Evolutionary conservation across 92 coral and sea anemone genomes (phyloP).

Genomic region (Epizoanthus illoricatus): DNA sequence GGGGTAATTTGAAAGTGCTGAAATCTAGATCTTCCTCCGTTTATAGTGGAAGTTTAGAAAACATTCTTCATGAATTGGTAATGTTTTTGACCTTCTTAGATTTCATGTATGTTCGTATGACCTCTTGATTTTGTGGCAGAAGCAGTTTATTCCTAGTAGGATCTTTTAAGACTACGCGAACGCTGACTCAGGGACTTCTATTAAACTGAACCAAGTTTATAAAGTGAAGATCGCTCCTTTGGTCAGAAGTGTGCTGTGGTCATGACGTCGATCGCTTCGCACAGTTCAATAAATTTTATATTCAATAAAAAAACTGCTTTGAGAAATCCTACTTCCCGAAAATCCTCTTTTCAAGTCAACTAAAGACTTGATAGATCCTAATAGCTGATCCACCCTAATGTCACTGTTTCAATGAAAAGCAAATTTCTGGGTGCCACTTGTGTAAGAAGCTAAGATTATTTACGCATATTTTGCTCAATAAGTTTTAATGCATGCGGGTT

Average conservation of each 20-base stretch:
- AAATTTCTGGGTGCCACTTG: not conserved
- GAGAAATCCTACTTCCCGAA: no score
- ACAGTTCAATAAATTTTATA: no score
- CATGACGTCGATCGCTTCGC: no score
- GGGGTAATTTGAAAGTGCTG: not conserved
- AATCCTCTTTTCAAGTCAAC: no score
- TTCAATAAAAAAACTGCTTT: no score
- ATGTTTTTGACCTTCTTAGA: not conserved
- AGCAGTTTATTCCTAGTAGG: no score
- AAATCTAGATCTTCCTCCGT: not conserved
- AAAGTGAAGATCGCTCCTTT: no score
- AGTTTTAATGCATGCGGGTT: not conserved
- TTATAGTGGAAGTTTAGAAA: not conserved
- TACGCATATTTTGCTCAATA: not conserved
- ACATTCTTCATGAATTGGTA: constrained; percentile 1
- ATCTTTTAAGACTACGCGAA: no score
- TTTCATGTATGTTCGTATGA: not conserved
- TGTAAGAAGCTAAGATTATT: not conserved
- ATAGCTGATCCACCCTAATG: not conserved
- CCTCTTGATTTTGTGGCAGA: not conserved
- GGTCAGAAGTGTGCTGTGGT: no score
- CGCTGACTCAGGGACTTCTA: no score
- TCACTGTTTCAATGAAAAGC: not conserved
- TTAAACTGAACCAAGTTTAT: no score
- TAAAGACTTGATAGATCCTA: not conserved